Evolutionary conservation across 1,140 invertebrate species (phyloP).

Genomic region (Camponotus floridanus): DNA sequence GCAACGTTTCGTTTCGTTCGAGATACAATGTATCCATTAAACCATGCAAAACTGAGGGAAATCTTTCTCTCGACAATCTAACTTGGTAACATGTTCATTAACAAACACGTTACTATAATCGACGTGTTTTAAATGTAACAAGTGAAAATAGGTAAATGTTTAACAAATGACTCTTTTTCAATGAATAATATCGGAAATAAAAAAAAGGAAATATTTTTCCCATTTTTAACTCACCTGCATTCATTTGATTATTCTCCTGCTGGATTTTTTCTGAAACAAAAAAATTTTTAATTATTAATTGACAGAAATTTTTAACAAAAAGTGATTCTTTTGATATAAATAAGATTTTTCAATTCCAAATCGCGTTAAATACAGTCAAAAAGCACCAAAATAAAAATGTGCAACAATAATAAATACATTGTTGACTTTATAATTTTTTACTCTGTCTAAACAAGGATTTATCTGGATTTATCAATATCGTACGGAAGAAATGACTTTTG

Average conservation of each 20-base stretch:
- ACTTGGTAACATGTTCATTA: slow-evolving; percentile 29
- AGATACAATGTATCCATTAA: slow-evolving; percentile 45
- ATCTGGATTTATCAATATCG: not conserved
- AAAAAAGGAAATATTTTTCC: not conserved
- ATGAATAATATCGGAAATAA: not conserved
- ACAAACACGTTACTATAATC: not conserved
- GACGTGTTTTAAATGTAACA: slow-evolving; percentile 21
- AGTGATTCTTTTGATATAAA: not conserved
- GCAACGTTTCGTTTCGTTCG: slow-evolving; percentile 52
- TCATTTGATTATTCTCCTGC: not conserved
- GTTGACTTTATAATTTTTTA: not conserved
- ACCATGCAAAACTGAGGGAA: slow-evolving; percentile 23
- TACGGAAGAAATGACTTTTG: not conserved
- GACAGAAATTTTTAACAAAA: not conserved
- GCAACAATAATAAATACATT: not conserved
- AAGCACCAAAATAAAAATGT: not conserved
- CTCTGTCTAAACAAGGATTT: not conserved
- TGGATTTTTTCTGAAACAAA: slow-evolving; percentile 65
- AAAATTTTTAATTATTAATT: slow-evolving; percentile 13
- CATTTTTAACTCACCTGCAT: slow-evolving; percentile 48
- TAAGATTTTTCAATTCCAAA: slow-evolving; percentile 2
- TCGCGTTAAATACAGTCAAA: not conserved
- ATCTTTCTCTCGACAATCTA: slow-evolving; percentile 17
- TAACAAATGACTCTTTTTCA: not conserved
- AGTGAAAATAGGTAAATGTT: slow-evolving; percentile 20